A percentile compares a stretch with the other conserved stretches of the same genome.
Conservation (phyloP, 2,888 invertebrate genomes). For the Andrena camellia region DNA sequence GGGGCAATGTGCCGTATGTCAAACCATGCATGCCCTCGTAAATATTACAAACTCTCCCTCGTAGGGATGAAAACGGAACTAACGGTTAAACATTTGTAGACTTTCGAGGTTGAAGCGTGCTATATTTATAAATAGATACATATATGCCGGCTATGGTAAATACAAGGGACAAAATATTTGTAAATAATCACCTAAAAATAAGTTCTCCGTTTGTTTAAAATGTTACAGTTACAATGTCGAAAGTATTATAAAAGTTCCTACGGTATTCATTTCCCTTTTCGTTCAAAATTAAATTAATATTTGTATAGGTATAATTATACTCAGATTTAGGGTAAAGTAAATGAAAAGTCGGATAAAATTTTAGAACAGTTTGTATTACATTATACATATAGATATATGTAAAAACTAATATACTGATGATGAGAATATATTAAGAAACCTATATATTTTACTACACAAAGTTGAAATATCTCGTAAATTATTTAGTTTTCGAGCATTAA, state of each 20-base stretch:
- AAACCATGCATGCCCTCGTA: slow-evolving; percentile 25
- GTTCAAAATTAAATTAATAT: too few species aligned
- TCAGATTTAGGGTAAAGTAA: too few species aligned
- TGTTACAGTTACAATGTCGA: background rate
- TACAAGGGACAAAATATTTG: background rate
- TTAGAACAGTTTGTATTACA: too few species aligned
- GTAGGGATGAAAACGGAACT: slow-evolving; percentile 16
- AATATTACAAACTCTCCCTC: slow-evolving; percentile 37
- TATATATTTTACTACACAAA: too few species aligned
- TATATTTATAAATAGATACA: background rate
- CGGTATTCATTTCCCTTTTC: too few species aligned
- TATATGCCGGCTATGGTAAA: background rate
- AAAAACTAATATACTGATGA: too few species aligned
- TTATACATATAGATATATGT: too few species aligned
- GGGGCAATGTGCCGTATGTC: slow-evolving; percentile 15
- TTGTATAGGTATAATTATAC: too few species aligned
- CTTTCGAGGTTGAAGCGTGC: background rate
- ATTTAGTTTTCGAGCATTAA: too few species aligned
- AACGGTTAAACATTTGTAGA: background rate
- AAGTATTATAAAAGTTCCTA: background rate
- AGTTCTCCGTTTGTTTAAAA: background rate
- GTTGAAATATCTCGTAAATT: too few species aligned
- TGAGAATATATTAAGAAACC: too few species aligned
- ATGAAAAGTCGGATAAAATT: too few species aligned
- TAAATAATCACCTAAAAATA: background rate